Conservation (phyloP, 1,140 invertebrate genomes). For the Diachasma alloeum region DNA sequence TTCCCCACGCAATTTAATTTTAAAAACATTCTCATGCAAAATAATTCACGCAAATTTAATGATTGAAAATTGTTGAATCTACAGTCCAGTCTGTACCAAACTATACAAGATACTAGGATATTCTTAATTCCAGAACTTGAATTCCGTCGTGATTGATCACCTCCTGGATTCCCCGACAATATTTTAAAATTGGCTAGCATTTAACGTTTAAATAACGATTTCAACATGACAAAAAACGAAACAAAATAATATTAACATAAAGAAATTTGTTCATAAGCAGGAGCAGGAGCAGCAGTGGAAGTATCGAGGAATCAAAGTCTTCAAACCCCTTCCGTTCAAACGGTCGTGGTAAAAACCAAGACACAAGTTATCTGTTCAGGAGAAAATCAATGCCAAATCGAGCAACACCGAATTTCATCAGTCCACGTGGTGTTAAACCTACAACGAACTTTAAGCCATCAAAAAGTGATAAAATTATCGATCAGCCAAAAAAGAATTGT, state of each 20-base stretch:
- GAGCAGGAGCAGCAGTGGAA: slow-evolving; percentile 38
- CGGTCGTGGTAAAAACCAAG: slow-evolving; percentile 34
- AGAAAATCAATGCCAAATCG: slow-evolving; percentile 49
- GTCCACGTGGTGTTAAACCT: slow-evolving; percentile 51
- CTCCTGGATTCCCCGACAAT: too few relatives aligned
- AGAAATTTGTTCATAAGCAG: slow-evolving; percentile 1
- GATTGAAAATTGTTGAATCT: too few relatives aligned
- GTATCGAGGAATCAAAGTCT: slow-evolving; percentile 41
- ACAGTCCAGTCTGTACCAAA: too few relatives aligned
- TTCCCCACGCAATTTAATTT: too few relatives aligned
- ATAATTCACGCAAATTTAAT: too few relatives aligned
- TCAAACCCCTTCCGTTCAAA: slow-evolving; percentile 52
- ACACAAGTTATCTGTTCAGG: slow-evolving; percentile 45
- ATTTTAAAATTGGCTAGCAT: too few relatives aligned
- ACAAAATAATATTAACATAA: neutral
- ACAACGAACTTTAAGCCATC: slow-evolving; percentile 58
- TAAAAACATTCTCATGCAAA: too few relatives aligned
- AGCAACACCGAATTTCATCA: slow-evolving; percentile 38
- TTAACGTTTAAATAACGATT: neutral
- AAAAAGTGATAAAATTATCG: slow-evolving; percentile 50
- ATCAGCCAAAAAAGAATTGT: slow-evolving; percentile 47
- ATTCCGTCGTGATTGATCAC: too few relatives aligned
- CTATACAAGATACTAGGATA: too few relatives aligned
- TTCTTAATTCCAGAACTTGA: too few relatives aligned
- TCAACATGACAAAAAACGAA: too few relatives aligned